Conservation (phyloP, 2,888 invertebrate species). For the Listrodromus nycthemerus region DNA sequence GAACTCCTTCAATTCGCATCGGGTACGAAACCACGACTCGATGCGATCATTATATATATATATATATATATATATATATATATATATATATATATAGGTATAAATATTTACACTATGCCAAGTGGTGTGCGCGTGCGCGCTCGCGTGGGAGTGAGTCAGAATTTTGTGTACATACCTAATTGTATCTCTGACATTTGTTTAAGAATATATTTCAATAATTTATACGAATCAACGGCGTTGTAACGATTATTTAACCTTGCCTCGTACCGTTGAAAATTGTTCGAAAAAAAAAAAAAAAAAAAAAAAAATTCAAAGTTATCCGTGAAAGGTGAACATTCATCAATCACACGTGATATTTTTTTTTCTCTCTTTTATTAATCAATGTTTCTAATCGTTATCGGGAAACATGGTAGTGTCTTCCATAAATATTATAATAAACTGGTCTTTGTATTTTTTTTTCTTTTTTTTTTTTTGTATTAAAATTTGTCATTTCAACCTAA, state of each 20-base stretch:
- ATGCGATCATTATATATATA: constrained; percentile 29
- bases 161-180: constrained; percentile 81
- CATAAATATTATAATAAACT: constrained; percentile 77
- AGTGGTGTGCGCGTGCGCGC: constrained; percentile 73
- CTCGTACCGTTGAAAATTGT: neutral
- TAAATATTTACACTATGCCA: constrained; percentile 57
- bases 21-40: neutral
- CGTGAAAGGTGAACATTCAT: neutral
- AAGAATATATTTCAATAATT: constrained; percentile 84
- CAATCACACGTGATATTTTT: neutral
- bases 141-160: constrained; percentile 78
- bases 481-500: constrained; percentile 73
- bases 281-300: too few species aligned
- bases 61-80: too few species aligned
- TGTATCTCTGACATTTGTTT: constrained; percentile 82
- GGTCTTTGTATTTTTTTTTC: constrained; percentile 67
- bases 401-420: constrained; percentile 74
- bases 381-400: constrained; percentile 74
- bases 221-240: constrained; percentile 74
- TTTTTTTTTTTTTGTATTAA: constrained; percentile 73
- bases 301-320: constrained; percentile 3
- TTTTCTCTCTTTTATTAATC: constrained; percentile 54
- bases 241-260: neutral
- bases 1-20: constrained; percentile 38
- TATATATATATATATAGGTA: constrained; percentile 24